Percentiles rank a stretch among this genome's conserved stretches.
phyloP scores from a whole-genome alignment of 1,140 invertebrate genomes.

The Drosophila lacertosa region DNA sequence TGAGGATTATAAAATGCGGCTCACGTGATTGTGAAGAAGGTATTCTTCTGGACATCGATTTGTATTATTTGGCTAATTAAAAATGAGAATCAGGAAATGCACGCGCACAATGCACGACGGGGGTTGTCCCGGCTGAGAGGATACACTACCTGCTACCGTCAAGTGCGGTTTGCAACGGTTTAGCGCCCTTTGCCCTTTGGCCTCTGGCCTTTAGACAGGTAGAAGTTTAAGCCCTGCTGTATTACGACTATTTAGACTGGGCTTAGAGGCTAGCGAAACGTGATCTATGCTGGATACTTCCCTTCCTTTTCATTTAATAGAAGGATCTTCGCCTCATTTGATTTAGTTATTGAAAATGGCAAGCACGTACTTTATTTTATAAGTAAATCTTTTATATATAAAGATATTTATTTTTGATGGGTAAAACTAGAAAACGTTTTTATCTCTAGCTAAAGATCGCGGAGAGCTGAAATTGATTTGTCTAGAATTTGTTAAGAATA shows the following conservation, averaged over 20 bases:
- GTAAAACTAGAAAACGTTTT: too few species aligned
- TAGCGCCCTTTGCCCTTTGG: constrained; percentile 49
- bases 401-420: constrained; percentile 12
- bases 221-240: constrained; percentile 8
- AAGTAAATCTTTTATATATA: constrained; percentile 17
- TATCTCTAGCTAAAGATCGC: constrained; percentile 44
- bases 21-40: constrained; percentile 45
- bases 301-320: too few species aligned
- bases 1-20: constrained; percentile 37
- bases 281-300: constrained; percentile 11
- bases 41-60: constrained; percentile 5
- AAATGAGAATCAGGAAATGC: constrained; percentile 72
- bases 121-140: constrained; percentile 26
- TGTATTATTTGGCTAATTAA: constrained; percentile 63
- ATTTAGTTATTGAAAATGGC: constrained; percentile 31
- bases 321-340: constrained; percentile 56
- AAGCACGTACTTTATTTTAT: constrained; percentile 47
- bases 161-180: constrained; percentile 61
- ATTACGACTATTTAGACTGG: constrained; percentile 17
- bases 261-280: constrained; percentile 26
- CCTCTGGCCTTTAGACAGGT: constrained; percentile 35
- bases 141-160: constrained; percentile 54
- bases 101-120: constrained; percentile 45
- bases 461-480: neutral
- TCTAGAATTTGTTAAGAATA: too few species aligned